A percentile compares a stretch with the other conserved stretches of the same genome.
These are phyloP conservation scores for Holothuria glaberrima DNA, from an alignment of 35 echinoderm and acorn worm species.

Conservation along the genomic window DNA sequence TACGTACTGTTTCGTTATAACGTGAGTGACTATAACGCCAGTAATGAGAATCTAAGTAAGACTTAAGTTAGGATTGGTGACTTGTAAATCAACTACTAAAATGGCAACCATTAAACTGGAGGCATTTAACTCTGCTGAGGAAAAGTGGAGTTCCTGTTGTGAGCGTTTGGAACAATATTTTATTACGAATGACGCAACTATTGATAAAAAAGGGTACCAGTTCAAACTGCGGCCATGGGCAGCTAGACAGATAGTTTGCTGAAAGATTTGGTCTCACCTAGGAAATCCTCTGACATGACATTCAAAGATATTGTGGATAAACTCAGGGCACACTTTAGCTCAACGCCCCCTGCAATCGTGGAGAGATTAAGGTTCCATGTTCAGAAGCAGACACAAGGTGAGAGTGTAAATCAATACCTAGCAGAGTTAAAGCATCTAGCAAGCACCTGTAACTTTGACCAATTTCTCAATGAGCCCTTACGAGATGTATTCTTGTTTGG, in stretches of 20 bases:
- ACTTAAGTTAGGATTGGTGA: too few species aligned
- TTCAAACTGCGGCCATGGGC: neutral
- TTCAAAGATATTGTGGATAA: neutral
- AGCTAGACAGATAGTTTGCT: neutral
- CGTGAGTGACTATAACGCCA: too few species aligned
- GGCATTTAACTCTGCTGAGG: neutral
- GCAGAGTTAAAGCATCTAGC: conserved; percentile 12
- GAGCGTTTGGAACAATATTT: neutral
- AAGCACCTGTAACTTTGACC: neutral
- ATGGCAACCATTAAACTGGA: conserved; percentile 23
- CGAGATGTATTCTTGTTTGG: conserved; percentile 27
- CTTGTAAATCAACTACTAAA: neutral
- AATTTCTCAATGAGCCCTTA: conserved; percentile 14
- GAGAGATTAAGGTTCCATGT: conserved; percentile 1
- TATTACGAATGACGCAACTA: neutral
- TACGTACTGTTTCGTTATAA: too few species aligned
- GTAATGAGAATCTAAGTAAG: too few species aligned
- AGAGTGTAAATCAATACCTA: neutral
- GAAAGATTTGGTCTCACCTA: neutral
- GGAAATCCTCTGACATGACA: neutral
- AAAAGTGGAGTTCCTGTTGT: conserved; percentile 15
- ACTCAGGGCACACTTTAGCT: neutral
- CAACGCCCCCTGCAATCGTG: neutral
- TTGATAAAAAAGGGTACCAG: conserved; percentile 1
- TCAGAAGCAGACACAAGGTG: neutral